Evolutionary conservation across 2,113 vertebrate species (phyloP), one percentile per base, ranked within the genome.

Genomic region (Muscicapa adusta): DNA sequence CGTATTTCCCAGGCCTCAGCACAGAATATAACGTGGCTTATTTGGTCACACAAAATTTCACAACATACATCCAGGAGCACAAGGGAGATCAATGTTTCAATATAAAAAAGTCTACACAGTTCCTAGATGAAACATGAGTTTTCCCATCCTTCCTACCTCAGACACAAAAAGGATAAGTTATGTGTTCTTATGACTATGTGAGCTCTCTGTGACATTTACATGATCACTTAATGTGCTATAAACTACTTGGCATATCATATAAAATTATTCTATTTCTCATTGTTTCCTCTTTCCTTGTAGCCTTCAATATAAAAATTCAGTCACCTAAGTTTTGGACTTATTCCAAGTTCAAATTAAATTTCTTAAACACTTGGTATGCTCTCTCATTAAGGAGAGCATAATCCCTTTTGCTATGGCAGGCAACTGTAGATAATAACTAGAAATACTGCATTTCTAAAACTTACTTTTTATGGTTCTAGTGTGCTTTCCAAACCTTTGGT

Each of bases 401-500:
- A 82, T 91, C 66, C 83, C 66, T 57, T 85, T 67, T 94, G n/a
- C 34, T 72, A 14, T 61, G 45, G 42, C 51, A 79, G 48, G 48
- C 54, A 87, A 91, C 54, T 94, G 68, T 65, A 96, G 91, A 91
- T 75, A 93, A 93, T 93, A 97, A 94, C 94, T 96, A 93, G 96
- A 87, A 92, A 72, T 78, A 88, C 60, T 75, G 10, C 92, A 92
- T 93, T 89, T 91, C 73, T 93, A 65, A 96, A 91, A 83, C 29
- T 34, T 73, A 61, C 25, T 81, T 97, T 97, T 98, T 93, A 96
- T 95, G 38, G 25, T 85, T 95, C 26, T 85, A 68, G 48, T 92
- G 83, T 97, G 94, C 91, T 96, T 95, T 96, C 91, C 96, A 97
- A 96, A 97, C 77, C 77, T 95, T 97, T 95, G 87, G 68, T 92